phyloP scores from a whole-genome alignment of 2,888 invertebrate species.

The Sycophila texana region DNA sequence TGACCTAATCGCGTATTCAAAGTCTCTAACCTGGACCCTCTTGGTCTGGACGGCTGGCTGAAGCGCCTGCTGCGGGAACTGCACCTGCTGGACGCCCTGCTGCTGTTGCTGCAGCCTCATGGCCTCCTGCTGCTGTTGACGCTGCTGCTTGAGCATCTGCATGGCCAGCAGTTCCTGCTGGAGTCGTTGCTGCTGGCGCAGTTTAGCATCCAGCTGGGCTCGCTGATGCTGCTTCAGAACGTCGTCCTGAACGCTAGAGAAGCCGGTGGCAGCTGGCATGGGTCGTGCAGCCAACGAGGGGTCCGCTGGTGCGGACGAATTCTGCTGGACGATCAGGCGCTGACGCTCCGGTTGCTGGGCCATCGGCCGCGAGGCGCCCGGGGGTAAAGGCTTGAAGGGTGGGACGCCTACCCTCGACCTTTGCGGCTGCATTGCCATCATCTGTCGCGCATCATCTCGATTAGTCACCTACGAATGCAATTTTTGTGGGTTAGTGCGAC shows the following conservation, averaged over 20 bases:
- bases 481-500: too few relatives aligned
- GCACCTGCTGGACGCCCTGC: constrained; percentile 60
- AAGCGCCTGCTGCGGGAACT: constrained; percentile 57
- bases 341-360: constrained; percentile 82
- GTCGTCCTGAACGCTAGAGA: constrained; percentile 67
- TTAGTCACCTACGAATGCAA: constrained; percentile 7
- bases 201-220: constrained; percentile 63
- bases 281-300: constrained; percentile 52
- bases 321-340: constrained; percentile 70
- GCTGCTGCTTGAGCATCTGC: constrained; percentile 70
- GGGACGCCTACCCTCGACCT: constrained; percentile 77
- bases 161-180: constrained; percentile 70
- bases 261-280: too few relatives aligned
- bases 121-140: constrained; percentile 70
- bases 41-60: constrained; percentile 65
- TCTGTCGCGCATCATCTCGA: neutral
- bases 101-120: constrained; percentile 66
- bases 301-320: constrained; percentile 63
- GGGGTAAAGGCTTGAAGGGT: constrained; percentile 87
- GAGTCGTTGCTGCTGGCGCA: constrained; percentile 65
- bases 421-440: constrained; percentile 1
- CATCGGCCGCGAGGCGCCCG: constrained; percentile 76
- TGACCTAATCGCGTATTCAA: neutral
- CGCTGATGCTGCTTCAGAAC: constrained; percentile 62
- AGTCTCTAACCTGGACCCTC: constrained; percentile 64